Base-by-base conservation (phyloP, 1,140 invertebrate species). In the Lepidotrigona ventralis region DNA sequence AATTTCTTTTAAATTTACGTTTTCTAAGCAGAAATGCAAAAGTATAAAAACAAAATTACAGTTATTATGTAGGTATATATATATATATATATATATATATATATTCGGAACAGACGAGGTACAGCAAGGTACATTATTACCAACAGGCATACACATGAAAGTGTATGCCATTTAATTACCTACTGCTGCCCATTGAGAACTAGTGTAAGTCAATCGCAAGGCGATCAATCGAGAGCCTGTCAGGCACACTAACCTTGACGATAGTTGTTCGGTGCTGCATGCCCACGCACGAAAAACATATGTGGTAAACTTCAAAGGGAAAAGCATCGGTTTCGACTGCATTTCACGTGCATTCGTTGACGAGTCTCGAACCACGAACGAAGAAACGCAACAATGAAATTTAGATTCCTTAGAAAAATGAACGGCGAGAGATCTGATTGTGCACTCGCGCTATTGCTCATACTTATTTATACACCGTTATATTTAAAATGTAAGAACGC, bases 401-500 rank as follows among this genome's bases (percentile, higher is more conserved):
- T 58, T 15, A 14, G 66, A 51, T 72, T 51, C 54, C 46, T 86
- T 60, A 78, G 68, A 90, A 89, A 89, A 89, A 88, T 81, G 53
- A 77, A 87, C 80, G 68, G 85, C 89, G 89, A 86, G 87, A 90
- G 89, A 87, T 91, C 89, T 91, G 90, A 92, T 70, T 90, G 92
- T 93, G 92, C 93, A 94, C 91, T 93, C 92, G 89, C 90, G 93
- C 93, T 94, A 92, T 94, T 94, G 93, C 93, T 94, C 93, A 94
- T 94, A 94, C 93, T 94, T 94, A 94, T 94, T 94, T 93, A 94
- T 94, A 94, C 92, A 93, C 91, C 92, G 93, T 94, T 94, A 94
- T 94, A 94, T 94, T 94, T 94, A 94, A 94, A 94, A 93, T 93
- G 93, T 93, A 92, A 93, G 91, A 93, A 85, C 88, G 91, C 81